Evolutionary conservation across 2,113 vertebrate genomes (phyloP).

Genomic region (Malurus alboscapulatus): DNA sequence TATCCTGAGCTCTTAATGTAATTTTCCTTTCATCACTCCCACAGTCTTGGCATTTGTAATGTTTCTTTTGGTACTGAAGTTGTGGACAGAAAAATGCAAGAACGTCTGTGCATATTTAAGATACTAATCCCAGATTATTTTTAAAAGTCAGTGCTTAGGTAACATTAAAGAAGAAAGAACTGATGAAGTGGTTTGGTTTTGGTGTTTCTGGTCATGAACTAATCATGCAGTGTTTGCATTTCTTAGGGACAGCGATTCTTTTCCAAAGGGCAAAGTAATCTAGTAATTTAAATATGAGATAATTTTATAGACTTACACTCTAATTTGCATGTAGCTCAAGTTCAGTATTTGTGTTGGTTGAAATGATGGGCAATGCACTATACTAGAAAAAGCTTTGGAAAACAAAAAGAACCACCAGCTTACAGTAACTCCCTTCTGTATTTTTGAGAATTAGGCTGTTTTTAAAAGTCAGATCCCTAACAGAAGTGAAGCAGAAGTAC

Average conservation of each 20-base stretch:
- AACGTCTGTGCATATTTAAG: background rate
- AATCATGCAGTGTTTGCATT: background rate
- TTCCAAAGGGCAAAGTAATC: background rate
- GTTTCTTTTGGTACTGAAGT: slow-evolving; percentile 1
- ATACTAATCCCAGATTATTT: slow-evolving; percentile 15
- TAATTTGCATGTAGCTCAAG: background rate
- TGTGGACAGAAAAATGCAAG: background rate
- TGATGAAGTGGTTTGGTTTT: background rate
- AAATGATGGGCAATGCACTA: background rate
- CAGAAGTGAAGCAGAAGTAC: background rate
- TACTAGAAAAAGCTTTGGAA: background rate
- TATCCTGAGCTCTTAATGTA: background rate
- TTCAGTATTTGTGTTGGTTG: background rate
- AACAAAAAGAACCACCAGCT: background rate
- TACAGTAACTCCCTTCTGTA: background rate
- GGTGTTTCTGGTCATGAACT: background rate
- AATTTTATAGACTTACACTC: background rate
- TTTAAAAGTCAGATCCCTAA: background rate
- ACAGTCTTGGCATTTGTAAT: background rate
- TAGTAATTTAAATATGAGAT: background rate
- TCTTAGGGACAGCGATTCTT: background rate
- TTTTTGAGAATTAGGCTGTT: background rate
- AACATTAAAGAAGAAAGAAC: background rate
- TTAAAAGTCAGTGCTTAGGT: background rate
- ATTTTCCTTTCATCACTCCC: slow-evolving; percentile 30